Conservation (phyloP, 2,888 invertebrate species). For the Masnerella sp. region DNA sequence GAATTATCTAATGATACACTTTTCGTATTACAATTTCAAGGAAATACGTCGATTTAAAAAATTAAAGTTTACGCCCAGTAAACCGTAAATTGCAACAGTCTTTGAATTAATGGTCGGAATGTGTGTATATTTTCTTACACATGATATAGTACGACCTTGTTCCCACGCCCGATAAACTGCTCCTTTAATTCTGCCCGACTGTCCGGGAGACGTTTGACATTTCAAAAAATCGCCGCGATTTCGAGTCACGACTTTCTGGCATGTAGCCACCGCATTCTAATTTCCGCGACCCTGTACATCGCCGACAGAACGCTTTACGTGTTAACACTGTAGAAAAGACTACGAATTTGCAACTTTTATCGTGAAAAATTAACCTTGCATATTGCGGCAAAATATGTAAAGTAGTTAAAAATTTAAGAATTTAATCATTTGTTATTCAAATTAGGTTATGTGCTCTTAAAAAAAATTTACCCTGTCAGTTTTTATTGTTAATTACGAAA, state of each 20-base stretch:
- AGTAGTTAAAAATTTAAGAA: no score
- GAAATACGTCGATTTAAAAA: neutral
- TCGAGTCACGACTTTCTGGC: conserved; percentile 10
- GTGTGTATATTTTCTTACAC: neutral
- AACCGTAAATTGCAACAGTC: conserved; percentile 4
- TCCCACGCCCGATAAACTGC: conserved; percentile 1
- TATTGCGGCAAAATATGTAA: no score
- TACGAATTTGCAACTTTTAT: neutral
- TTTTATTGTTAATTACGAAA: no score
- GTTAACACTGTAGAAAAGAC: no score
- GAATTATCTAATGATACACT: conserved; percentile 17
- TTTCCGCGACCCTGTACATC: conserved; percentile 5
- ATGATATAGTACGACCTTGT: conserved; percentile 16
- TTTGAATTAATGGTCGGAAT: conserved; percentile 19
- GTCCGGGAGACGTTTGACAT: conserved; percentile 24
- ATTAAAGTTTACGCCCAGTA: conserved; percentile 1
- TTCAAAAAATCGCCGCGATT: conserved; percentile 24
- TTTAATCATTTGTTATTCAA: no score
- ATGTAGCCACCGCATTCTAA: conserved; percentile 17
- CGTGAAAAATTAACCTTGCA: no score
- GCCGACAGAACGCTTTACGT: no score
- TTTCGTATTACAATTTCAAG: conserved; percentile 1
- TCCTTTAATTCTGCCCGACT: conserved; percentile 15
- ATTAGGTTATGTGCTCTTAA: no score
- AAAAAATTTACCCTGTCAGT: no score